phyloP scores from a whole-genome alignment of 2,113 vertebrate genomes.

The Hyperoodon ampullatus region DNA sequence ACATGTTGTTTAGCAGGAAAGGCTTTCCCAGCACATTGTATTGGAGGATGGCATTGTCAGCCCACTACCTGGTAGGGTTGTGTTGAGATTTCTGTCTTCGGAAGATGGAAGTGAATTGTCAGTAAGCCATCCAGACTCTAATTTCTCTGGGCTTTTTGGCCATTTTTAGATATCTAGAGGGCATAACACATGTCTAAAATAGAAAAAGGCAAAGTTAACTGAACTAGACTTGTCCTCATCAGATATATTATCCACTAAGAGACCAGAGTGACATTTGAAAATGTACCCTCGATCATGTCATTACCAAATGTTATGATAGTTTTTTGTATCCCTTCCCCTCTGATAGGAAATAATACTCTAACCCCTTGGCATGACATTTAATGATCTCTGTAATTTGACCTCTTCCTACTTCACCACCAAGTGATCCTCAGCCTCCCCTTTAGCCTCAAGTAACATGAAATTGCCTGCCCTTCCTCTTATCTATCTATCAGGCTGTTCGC shows the following conservation, averaged over 20 bases:
- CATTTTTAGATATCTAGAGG: neutral
- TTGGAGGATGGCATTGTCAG: neutral
- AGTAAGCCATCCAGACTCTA: neutral
- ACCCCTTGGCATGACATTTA: neutral
- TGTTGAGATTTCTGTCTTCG: neutral
- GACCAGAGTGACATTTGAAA: neutral
- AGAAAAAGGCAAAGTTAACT: neutral
- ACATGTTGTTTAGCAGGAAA: neutral
- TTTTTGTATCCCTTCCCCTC: neutral
- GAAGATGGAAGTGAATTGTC: neutral
- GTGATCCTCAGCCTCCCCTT: neutral
- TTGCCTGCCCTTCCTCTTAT: neutral
- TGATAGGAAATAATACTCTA: neutral
- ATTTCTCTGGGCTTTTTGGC: neutral
- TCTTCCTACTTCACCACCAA: neutral
- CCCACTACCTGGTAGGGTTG: neutral
- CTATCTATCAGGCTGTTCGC: neutral
- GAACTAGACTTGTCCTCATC: neutral
- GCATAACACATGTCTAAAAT: neutral
- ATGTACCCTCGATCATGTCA: neutral
- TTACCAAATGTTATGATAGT: neutral
- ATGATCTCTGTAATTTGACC: neutral
- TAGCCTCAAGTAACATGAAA: neutral
- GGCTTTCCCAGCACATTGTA: neutral
- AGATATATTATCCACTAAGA: neutral